Conservation (phyloP, 2,113 vertebrate genomes). For the Clarias macrocephalus region DNA sequence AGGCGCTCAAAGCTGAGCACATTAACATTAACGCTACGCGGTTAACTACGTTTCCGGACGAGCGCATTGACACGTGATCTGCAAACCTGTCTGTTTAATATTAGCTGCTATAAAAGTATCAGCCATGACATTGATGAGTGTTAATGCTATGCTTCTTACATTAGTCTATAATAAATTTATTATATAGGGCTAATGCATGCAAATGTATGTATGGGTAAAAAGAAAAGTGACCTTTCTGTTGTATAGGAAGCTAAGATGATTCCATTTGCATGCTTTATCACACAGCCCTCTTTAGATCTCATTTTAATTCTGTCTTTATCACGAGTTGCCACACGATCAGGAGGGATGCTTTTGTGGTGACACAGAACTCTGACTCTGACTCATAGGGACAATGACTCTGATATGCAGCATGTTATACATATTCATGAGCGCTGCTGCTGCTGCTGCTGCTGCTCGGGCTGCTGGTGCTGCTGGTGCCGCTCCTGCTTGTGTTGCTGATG, state of each 20-base stretch:
- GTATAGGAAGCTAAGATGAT: conserved; percentile 28
- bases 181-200: conserved; percentile 26
- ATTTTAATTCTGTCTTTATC: conserved; percentile 53
- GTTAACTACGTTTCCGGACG: neutral
- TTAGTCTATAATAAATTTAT: neutral
- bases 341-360: conserved; percentile 35
- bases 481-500: neutral
- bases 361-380: conserved; percentile 3
- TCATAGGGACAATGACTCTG: conserved; percentile 17
- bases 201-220: conserved; percentile 35
- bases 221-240: neutral
- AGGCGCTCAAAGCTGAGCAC: neutral
- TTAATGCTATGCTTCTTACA: neutral
- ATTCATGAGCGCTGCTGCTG: conserved; percentile 38
- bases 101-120: neutral
- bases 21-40: neutral
- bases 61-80: neutral
- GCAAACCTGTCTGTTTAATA: neutral
- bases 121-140: too few relatives aligned
- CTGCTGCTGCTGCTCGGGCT: neutral
- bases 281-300: conserved; percentile 52
- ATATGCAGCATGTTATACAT: conserved; percentile 43
- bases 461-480: neutral
- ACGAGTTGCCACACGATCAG: conserved; percentile 50
- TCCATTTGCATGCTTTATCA: conserved; percentile 51